A percentile compares a stretch with the other conserved stretches of the same genome.
These are phyloP conservation scores for Ceriagrion tenellum DNA, from an alignment of 2,888 invertebrate genomes.

Conservation along the genomic window DNA sequence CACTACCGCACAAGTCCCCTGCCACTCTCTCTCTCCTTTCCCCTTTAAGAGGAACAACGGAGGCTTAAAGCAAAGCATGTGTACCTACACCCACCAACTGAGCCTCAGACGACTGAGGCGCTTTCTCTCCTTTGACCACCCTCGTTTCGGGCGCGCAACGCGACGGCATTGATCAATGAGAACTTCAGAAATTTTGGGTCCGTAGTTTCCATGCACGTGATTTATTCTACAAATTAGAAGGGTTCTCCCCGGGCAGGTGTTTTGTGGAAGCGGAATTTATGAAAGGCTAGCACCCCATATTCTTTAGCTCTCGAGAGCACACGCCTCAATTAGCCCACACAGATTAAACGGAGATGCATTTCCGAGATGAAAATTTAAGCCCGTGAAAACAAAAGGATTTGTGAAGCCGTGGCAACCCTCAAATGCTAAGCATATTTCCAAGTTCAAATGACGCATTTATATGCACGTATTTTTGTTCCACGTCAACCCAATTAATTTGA, in stretches of 20 bases:
- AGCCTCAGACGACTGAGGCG: neutral
- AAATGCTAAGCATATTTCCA: neutral
- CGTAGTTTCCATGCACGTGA: neutral
- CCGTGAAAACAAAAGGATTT: neutral
- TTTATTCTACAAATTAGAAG: slow-evolving; percentile 21
- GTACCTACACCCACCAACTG: neutral
- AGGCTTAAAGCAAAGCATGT: slow-evolving; percentile 16
- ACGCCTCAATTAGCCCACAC: neutral
- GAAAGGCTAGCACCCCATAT: neutral
- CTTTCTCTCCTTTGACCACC: neutral
- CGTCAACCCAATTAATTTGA: too few relatives aligned
- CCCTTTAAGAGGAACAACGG: slow-evolving; percentile 21
- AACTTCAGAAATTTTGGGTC: neutral
- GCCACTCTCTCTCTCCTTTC: neutral
- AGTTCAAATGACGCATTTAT: too few relatives aligned
- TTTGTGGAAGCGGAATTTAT: slow-evolving; percentile 20
- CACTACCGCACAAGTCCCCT: too few relatives aligned
- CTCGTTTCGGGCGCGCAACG: neutral
- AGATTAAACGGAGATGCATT: neutral
- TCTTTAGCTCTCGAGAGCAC: neutral
- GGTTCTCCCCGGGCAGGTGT: neutral
- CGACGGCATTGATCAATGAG: slow-evolving; percentile 3
- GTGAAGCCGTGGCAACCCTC: neutral
- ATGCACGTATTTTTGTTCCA: too few relatives aligned
- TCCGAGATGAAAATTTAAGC: neutral